Base-by-base conservation (phyloP, 2,797 vertebrate species). In the Sebastiscus albofasciatus region DNA sequence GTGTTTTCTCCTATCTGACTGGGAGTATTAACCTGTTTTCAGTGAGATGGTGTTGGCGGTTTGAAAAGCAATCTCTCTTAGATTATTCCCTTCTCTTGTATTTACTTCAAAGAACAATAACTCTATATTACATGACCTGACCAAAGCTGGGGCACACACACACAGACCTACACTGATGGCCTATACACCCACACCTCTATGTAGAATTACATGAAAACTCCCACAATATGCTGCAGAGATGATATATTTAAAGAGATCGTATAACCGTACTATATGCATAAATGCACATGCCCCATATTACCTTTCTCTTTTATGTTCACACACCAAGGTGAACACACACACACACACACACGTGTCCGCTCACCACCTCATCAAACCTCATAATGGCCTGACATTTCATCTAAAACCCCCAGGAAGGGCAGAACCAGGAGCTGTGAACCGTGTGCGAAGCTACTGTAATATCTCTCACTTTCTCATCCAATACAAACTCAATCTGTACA, bases 61-160 rank as follows among this genome's bases (percentile, higher is more conserved):
- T 90, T 75, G 74, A 81, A 87, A 84, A 84, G 64, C 80, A 89
- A 80, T 92, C 66, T 81, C 76, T 85, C 65, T 74, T 54, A 55
- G 80, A 89, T 87, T 67, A 83, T 80, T 90, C 54, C 59, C 42
- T 2, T 83, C 64, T 72, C 66, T 81, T 90, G 39, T 85, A 84
- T 92, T 89, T 87, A 75, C 81, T 80, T 88, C 79, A 65, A 61
- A 83, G 65, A 86, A 92, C 69, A 90, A 83, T 87, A 89, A 74
- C 76, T 87, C 79, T 73, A 58, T 82, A 90, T 88, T 90, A 77
- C 62, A 78, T 83, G 79, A 81, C 84, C 76, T 68, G 68, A 79
- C 55, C 68, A 67, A 67, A 68, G 77, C 87, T 31, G 22, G 71
- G 39, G 68, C 80, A 61, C 72, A 61, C 60, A 80, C 42, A 58